Evolutionary conservation across 1,140 invertebrate genomes (phyloP), one percentile per base, ranked within the genome.

Genomic region (Euura lappo): DNA sequence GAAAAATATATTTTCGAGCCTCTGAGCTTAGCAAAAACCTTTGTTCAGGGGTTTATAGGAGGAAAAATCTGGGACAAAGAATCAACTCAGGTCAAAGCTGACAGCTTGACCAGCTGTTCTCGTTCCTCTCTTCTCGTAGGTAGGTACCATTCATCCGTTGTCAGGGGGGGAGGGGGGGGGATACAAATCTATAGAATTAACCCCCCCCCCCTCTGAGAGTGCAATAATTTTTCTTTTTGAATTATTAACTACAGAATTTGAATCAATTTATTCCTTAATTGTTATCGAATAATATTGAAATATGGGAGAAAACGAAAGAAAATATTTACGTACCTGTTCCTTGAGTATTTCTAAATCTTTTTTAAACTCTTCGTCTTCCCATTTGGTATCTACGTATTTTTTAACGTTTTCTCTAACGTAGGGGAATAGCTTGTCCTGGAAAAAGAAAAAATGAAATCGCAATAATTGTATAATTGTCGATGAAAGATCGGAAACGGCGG

Each of bases 401-500:
- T 93, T 90, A 4, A 94, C 88, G 80, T 96, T 92, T 73, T 93
- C 89, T 72, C 89, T 90, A 1, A 94, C 92, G 82, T 94, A 97
- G 3, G 94, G 94, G 82, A 96, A 97, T 6, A 98, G 88, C 28
- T 90, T 91, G 73, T 96, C 94, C 92, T 95, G 86, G 67, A 90
- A 87, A 78, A 78, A 84, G 67, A 68, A 68, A 65, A 74, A 70
- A 46, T 51, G 66, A 73, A 68, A 70, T 71, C 51, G 44, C 70
- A 70, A 28, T 28, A 28, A 28, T 28, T 28, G 8, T 13, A 68
- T 44, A 8, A 68, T 13, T 42, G 4, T 8, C 8, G 13, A 68
- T 13, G 11, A 68, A 68, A 42, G 66, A 13, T 13, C 44, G 44
- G n/a, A 13, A 28, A 28, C 44, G 66, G 13, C 13, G 4, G n/a